Evolutionary conservation across 2,797 vertebrate genomes (phyloP).

Genomic region (Muscicapa comitata): DNA sequence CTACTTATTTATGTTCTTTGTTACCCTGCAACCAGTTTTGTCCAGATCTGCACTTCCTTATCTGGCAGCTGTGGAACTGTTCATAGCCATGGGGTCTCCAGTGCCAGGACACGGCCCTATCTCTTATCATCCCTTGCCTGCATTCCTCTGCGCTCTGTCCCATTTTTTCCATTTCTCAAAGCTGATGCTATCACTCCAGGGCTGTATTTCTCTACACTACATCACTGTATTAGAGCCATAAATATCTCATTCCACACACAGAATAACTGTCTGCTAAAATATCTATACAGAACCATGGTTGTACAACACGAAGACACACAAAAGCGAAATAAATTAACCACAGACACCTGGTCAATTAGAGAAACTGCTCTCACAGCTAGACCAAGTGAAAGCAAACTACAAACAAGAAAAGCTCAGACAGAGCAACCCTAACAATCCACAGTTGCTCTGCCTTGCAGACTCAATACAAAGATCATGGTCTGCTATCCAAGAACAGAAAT

Average conservation of each 20-base stretch:
- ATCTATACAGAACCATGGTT: not conserved
- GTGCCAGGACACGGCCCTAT: not conserved
- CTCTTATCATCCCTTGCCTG: not conserved
- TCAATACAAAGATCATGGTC: not conserved
- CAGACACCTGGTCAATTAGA: not conserved
- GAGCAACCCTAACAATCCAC: not conserved
- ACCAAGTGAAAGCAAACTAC: not conserved
- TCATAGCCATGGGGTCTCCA: accelerated
- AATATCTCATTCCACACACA: not conserved
- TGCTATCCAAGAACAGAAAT: not conserved
- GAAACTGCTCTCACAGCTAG: not conserved
- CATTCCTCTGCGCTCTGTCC: not conserved
- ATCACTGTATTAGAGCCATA: not conserved
- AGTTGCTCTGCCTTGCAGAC: not conserved
- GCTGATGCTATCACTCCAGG: not conserved
- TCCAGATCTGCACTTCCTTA: not conserved
- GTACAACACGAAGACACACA: not conserved
- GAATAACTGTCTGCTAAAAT: not conserved
- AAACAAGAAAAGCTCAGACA: not conserved
- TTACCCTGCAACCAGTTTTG: not conserved
- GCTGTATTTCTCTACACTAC: not conserved
- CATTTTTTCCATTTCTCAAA: not conserved
- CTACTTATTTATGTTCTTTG: not conserved
- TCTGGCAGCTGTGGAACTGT: not conserved
- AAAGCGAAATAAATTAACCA: not conserved